These are phyloP conservation scores for Andrena fulva DNA, from an alignment of 2,888 invertebrate genomes.

Conservation along the genomic window DNA sequence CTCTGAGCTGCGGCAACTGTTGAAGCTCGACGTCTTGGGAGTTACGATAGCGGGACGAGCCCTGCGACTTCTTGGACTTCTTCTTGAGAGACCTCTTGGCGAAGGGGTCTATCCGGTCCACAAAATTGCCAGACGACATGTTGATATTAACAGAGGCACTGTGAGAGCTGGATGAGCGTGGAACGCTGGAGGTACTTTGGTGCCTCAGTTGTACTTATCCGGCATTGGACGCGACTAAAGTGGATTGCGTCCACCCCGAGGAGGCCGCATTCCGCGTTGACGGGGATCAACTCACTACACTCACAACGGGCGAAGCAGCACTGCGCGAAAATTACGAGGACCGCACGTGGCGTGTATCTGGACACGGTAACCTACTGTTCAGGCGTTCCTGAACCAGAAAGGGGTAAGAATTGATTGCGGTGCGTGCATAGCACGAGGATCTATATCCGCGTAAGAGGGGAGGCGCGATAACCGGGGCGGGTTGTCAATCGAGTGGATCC, in stretches of 20 bases:
- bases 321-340: slow-evolving; percentile 52
- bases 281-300: slow-evolving; percentile 64
- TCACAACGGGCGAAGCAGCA: slow-evolving; percentile 62
- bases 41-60: slow-evolving; percentile 99
- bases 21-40: slow-evolving; percentile 99
- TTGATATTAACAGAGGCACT: slow-evolving; percentile 78
- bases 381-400: slow-evolving; percentile 58
- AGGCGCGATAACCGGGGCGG: slow-evolving; percentile 32
- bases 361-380: slow-evolving; percentile 68
- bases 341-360: slow-evolving; percentile 60
- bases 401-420: slow-evolving; percentile 51
- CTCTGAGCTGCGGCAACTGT: slow-evolving; percentile 98
- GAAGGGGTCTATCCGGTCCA: slow-evolving; percentile 99
- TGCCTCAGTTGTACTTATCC: slow-evolving; percentile 61
- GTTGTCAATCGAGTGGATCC: slow-evolving; percentile 55
- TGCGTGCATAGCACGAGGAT: slow-evolving; percentile 64
- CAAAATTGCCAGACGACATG: slow-evolving; percentile 93
- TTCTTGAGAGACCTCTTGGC: slow-evolving; percentile 98
- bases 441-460: slow-evolving; percentile 34
- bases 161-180: slow-evolving; percentile 67
- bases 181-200: slow-evolving; percentile 60
- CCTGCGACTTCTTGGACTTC: slow-evolving; percentile 99
- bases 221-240: slow-evolving; percentile 67
- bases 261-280: slow-evolving; percentile 70
- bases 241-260: slow-evolving; percentile 59